Percentiles rank a stretch among this genome's conserved stretches.
phyloP scores from a whole-genome alignment of 2,113 vertebrate species.

The Dryoscopus gambensis region DNA sequence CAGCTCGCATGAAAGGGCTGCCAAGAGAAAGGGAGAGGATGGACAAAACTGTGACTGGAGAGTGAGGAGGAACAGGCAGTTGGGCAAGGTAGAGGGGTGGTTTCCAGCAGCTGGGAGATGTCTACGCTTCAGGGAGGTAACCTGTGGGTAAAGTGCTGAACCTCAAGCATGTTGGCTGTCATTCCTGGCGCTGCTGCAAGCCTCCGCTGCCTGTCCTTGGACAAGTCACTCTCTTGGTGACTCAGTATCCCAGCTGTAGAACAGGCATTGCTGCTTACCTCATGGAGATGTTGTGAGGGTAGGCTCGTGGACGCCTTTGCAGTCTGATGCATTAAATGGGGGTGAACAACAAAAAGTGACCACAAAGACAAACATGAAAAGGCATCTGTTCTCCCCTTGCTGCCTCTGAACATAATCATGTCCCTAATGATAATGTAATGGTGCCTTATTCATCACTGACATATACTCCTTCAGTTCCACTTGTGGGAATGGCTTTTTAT shows the following conservation, averaged over 20 bases:
- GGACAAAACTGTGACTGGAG: background rate
- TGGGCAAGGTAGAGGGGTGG: background rate
- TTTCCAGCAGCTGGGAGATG: background rate
- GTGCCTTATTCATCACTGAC: background rate
- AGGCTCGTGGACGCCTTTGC: background rate
- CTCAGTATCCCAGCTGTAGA: slow-evolving; percentile 34
- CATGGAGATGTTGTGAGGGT: background rate
- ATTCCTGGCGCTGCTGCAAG: background rate
- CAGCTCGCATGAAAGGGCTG: slow-evolving; percentile 21
- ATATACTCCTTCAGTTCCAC: background rate
- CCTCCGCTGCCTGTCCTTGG: background rate
- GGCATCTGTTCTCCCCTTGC: background rate
- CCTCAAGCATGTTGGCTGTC: background rate
- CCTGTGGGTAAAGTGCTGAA: background rate
- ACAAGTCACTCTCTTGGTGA: background rate
- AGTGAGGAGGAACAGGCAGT: background rate
- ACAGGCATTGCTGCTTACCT: background rate
- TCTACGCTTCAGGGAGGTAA: background rate
- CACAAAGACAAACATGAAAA: background rate
- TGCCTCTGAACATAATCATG: background rate
- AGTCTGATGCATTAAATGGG: background rate
- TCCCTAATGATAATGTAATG: background rate
- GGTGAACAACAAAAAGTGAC: background rate
- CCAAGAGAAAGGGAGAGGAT: background rate
- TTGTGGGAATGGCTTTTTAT: background rate